Base-by-base conservation (phyloP, 2,888 invertebrate species). In the Melieria picta region DNA sequence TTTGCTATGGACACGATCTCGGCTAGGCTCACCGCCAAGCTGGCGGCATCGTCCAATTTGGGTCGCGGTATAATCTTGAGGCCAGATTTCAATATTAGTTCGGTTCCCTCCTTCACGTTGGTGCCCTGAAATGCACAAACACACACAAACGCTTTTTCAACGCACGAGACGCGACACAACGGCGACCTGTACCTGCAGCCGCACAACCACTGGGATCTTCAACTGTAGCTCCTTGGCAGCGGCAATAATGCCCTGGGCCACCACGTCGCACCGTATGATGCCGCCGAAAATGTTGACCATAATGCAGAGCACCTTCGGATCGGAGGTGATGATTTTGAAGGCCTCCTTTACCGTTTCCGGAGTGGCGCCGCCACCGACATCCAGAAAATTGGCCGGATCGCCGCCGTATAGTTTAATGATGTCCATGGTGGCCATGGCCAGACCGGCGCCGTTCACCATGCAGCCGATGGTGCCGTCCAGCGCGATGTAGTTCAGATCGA, bases 391-490 rank as follows among this genome's bases (percentile, higher is more conserved):
- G 58, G 98, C 98, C 5, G 98, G 98, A 80, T 93, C 93, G 43
- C 98, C 98, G 47, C 98, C 98, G 81, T 98, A 95, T 80, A 98
- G 89, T 84, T 97, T 96, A 84, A 98, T 98, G 76, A 98, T 97
- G 86, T 98, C 98, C 98, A 98, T 98, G 6, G 98, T 98, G 42
- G 98, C 97, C 98, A 98, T 98, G 45, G 98, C 98, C 77, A 98
- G 89, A 75, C 98, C 98, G 72, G 98, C 98, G 73, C 98, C 98
- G 85, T 98, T 98, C 52, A 98, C 97, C 90, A 98, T 91, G 87
- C 97, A 98, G 4, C 97, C 97, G 82, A 97, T 97, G 82, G 91
- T 93, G 65, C 98, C 98, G 85, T 98, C 97, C 60, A 98, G 90
- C 30, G 96, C 95, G 83, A 98, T 97, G 88, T 98, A 98, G 87